These are phyloP conservation scores for Drosophila colorata DNA, from an alignment of 2,888 invertebrate species.

Conservation along the genomic window DNA sequence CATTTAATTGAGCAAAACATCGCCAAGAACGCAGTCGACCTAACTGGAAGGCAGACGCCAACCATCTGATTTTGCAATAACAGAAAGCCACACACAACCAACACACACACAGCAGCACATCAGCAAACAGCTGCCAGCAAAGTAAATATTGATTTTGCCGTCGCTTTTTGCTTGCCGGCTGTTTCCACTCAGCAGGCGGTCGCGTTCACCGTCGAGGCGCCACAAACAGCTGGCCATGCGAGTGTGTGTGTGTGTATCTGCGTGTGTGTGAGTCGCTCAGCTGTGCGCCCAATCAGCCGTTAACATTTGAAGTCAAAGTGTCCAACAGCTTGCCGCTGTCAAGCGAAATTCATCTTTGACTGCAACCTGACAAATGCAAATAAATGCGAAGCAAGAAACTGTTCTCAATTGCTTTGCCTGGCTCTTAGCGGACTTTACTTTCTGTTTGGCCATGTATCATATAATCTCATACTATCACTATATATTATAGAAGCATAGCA, in stretches of 20 bases:
- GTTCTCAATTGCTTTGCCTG: neutral
- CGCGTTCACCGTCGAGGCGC: constrained; percentile 34
- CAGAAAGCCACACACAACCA: constrained; percentile 2
- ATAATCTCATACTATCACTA: too few relatives aligned
- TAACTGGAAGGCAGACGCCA: constrained; percentile 42
- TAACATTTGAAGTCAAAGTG: constrained; percentile 31
- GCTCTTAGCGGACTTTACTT: too few relatives aligned
- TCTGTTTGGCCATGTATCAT: too few relatives aligned
- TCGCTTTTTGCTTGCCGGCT: constrained; percentile 50
- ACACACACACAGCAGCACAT: constrained; percentile 2
- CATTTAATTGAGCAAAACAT: constrained; percentile 9
- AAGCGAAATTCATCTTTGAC: constrained; percentile 5
- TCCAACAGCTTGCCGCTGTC: constrained; percentile 35
- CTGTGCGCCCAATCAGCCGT: constrained; percentile 69
- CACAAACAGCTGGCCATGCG: constrained; percentile 49
- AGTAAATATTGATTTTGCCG: constrained; percentile 70
- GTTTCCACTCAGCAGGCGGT: constrained; percentile 34
- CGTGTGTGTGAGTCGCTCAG: constrained; percentile 59
- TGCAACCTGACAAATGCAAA: constrained; percentile 2
- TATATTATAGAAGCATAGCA: too few relatives aligned
- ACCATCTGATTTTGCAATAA: constrained; percentile 66
- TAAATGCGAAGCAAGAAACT: neutral
- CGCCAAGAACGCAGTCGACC: constrained; percentile 13
- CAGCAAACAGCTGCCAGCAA: constrained; percentile 66
- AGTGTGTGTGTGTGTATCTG: constrained; percentile 11